Percentiles rank a stretch among this genome's conserved stretches.
phyloP scores from a whole-genome alignment of 2,113 vertebrate species.

The Mormyrus lacerda region DNA sequence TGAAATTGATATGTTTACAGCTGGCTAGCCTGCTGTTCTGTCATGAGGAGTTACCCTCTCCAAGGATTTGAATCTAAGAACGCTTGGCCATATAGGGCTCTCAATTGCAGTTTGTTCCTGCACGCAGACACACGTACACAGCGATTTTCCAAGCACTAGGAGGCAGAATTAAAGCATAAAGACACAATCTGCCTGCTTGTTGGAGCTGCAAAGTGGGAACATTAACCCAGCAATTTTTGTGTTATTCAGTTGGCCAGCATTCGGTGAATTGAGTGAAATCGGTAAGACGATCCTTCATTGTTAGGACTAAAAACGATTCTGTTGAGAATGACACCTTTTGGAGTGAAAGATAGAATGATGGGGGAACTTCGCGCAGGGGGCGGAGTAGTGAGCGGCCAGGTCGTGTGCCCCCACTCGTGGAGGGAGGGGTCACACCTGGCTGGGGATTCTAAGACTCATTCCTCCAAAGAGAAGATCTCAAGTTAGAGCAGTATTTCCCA shows the following conservation, averaged over 20 bases:
- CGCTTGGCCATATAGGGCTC: not conserved
- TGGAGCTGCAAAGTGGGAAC: not conserved
- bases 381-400: not conserved
- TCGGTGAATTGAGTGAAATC: not conserved
- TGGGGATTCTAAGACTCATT: not conserved
- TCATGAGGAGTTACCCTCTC: not conserved
- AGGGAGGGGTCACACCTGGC: not conserved
- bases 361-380: not conserved
- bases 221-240: not conserved
- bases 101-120: not conserved
- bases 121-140: not conserved
- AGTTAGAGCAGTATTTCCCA: not conserved
- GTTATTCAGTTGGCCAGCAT: not conserved
- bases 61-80: not conserved
- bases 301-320: not conserved
- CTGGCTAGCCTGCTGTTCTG: not conserved
- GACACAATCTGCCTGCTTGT: not conserved
- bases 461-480: not conserved
- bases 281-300: not conserved
- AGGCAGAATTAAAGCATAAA: not conserved
- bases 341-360: not conserved
- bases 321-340: not conserved
- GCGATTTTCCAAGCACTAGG: not conserved
- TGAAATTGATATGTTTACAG: not conserved
- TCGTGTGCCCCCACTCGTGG: not conserved